Conservation (phyloP, 2,797 vertebrate genomes). For the Cryptoprocta ferox region DNA sequence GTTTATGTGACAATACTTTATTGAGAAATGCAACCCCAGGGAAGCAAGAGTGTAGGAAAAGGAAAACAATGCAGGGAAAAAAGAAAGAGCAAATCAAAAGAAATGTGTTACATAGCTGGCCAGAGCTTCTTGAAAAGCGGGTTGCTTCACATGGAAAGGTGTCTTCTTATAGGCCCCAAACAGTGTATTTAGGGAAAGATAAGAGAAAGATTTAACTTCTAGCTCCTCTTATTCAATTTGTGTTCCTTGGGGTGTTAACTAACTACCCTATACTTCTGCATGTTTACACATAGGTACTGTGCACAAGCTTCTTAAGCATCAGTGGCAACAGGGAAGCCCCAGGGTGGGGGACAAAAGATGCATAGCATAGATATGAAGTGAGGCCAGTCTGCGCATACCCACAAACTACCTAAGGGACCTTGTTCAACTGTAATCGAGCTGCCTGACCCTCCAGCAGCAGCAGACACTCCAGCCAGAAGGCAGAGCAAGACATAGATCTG, state of each 20-base stretch:
- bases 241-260: background rate
- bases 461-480: background rate
- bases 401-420: background rate
- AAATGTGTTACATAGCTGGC: background rate
- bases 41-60: background rate
- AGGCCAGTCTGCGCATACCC: background rate
- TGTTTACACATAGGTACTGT: background rate
- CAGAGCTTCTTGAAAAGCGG: background rate
- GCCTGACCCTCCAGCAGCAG: background rate
- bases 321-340: background rate
- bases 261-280: background rate
- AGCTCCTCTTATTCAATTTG: background rate
- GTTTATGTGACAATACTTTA: background rate
- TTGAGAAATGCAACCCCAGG: background rate
- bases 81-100: background rate
- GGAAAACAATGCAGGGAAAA: constrained; percentile 5
- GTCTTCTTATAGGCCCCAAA: background rate
- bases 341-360: background rate
- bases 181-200: background rate
- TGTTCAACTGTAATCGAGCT: background rate
- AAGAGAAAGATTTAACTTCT: background rate
- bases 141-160: background rate
- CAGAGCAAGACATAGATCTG: background rate
- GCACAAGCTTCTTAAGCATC: background rate
- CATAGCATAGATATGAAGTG: background rate